Base-by-base conservation (phyloP, 2,888 invertebrate genomes). In the Drosophila monieri region DNA sequence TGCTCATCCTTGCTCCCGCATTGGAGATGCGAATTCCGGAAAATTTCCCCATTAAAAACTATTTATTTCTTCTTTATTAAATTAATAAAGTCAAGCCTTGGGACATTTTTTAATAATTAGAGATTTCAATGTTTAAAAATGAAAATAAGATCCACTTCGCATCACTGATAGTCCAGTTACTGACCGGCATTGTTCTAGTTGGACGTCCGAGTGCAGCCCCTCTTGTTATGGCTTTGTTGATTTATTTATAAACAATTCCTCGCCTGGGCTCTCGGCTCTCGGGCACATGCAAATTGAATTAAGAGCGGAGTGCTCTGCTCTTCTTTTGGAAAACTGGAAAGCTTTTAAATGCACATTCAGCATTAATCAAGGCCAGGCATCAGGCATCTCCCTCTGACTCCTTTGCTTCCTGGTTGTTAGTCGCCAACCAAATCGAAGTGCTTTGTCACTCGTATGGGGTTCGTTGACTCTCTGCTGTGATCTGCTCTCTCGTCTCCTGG, bases 261-360 rank as follows among this genome's bases (percentile, higher is more conserved):
- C 39, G 59, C 56, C 54, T 18, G 18, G 18, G 18, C 18, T 1
- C 2, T 18, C 1, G 18, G 56, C 49, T 43, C 59, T 61, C 51
- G 49, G 47, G 53, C 55, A 69, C 68, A 70, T 72, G 60, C 52
- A 71, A 81, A 81, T 81, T 81, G 77, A 81, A 81, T 85, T 85
- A 79, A 74, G 74, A 66, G 39, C 48, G 61, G 70, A 35, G 35
- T 35, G 44, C 49, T 18, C 18, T 1, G 18, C 18, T 18, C 18
- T 18, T 18, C 18, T 18, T 18, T 18, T 18, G n/a, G n/a, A n/a
- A 18, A 18, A 18, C 18, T 18, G 18, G 18, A 18, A 27, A 48
- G 55, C 65, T 52, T 71, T 62, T 65, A 51, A 71, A 64, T 71
- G 51, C 71, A 55, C 62, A 78, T 65, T 72, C 43, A 61, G 44